Percentiles rank a stretch among this genome's conserved stretches.
Conservation (phyloP, 2,888 invertebrate genomes). For the Ornithoptera priamus region DNA sequence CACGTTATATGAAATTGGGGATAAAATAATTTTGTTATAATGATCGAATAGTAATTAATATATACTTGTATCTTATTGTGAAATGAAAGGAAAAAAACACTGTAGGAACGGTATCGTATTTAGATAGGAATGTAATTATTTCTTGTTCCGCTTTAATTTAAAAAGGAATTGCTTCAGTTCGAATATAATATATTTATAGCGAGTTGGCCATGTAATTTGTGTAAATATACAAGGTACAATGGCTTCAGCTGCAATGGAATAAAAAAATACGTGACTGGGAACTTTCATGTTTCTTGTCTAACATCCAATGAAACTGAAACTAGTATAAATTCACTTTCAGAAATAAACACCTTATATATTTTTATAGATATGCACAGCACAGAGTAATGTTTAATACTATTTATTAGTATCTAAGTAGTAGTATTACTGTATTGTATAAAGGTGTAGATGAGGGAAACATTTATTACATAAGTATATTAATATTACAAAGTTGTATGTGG, state of each 20-base stretch:
- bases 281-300: conserved; percentile 43
- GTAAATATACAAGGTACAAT: conserved; percentile 26
- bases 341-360: not conserved
- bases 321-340: not conserved
- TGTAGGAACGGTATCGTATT: not conserved
- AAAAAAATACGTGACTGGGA: conserved; percentile 40
- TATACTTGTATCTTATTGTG: too few species aligned
- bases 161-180: not conserved
- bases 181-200: conserved; percentile 24
- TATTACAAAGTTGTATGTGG: too few species aligned
- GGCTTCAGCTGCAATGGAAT: conserved; percentile 34
- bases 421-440: too few species aligned
- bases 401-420: too few species aligned
- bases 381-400: too few species aligned
- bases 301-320: conserved; percentile 32
- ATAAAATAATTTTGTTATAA: too few species aligned
- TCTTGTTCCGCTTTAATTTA: not conserved
- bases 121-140: conserved; percentile 2
- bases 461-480: too few species aligned
- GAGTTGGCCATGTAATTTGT: conserved; percentile 28
- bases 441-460: too few species aligned
- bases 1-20: too few species aligned
- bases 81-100: too few species aligned
- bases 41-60: too few species aligned
- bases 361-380: not conserved